These are phyloP conservation scores for Acanthosoma haemorrhoidale DNA, from an alignment of 2,888 invertebrate genomes.

Conservation along the genomic window DNA sequence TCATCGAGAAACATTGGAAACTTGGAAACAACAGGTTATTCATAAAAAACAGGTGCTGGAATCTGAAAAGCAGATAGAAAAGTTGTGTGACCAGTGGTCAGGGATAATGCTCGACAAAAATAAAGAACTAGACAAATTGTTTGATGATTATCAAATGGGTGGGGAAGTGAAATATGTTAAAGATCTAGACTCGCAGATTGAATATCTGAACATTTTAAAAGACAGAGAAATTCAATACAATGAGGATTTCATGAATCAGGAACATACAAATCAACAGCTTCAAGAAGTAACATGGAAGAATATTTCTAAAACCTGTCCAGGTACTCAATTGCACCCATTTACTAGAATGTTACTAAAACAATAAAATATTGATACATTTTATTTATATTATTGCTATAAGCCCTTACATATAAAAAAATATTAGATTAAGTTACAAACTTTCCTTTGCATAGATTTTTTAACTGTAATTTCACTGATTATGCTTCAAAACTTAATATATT, in stretches of 20 bases:
- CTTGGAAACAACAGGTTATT: slow-evolving; percentile 15
- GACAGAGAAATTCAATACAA: neutral
- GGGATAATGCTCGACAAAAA: neutral
- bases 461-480: too few relatives aligned
- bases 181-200: slow-evolving; percentile 6
- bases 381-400: too few relatives aligned
- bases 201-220: neutral
- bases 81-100: neutral
- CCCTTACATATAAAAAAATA: too few relatives aligned
- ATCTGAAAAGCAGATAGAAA: neutral
- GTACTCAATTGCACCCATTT: slow-evolving; percentile 19
- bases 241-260: neutral
- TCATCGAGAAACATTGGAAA: slow-evolving; percentile 24
- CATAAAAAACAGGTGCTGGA: neutral
- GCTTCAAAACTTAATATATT: too few relatives aligned
- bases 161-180: neutral
- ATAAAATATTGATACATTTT: neutral
- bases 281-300: neutral
- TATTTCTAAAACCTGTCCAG: neutral
- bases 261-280: neutral
- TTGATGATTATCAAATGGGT: neutral
- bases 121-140: slow-evolving; percentile 2
- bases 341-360: neutral
- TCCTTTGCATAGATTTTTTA: too few relatives aligned
- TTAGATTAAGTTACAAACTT: too few relatives aligned